Evolutionary conservation across 1,140 invertebrate genomes (phyloP).

Genomic region (Drosophila kanapiae): DNA sequence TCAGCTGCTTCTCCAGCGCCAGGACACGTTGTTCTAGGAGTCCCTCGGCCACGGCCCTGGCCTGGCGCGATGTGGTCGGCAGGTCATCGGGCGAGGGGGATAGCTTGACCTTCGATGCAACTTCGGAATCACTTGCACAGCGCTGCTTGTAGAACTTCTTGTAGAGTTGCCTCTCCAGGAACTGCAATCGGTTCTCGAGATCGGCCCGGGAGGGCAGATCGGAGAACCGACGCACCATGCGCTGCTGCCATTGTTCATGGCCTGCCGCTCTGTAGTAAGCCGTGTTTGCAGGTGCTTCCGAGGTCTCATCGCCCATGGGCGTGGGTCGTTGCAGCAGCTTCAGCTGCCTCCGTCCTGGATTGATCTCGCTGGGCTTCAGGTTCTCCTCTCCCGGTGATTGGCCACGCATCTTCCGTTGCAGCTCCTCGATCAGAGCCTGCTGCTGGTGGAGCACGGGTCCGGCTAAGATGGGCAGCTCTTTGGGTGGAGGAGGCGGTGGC

Average conservation of each 20-base stretch:
- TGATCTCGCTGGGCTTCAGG: slow-evolving; percentile 73
- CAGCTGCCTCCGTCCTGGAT: slow-evolving; percentile 56
- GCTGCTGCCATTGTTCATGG: slow-evolving; percentile 73
- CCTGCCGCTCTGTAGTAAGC: slow-evolving; percentile 82
- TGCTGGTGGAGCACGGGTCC: slow-evolving; percentile 54
- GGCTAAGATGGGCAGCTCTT: slow-evolving; percentile 16
- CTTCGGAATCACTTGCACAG: slow-evolving; percentile 85
- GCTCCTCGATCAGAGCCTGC: slow-evolving; percentile 73
- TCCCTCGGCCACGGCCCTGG: slow-evolving; percentile 41
- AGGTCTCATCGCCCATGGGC: slow-evolving; percentile 81
- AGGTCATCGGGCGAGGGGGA: slow-evolving; percentile 40
- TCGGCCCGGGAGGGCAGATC: slow-evolving; percentile 82
- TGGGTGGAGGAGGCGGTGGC: slow-evolving; percentile 49
- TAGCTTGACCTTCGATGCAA: slow-evolving; percentile 70
- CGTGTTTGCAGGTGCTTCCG: slow-evolving; percentile 84
- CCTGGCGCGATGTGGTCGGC: slow-evolving; percentile 70
- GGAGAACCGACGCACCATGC: slow-evolving; percentile 84
- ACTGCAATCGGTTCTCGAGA: slow-evolving; percentile 84
- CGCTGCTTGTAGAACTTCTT: slow-evolving; percentile 84
- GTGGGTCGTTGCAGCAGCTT: slow-evolving; percentile 62
- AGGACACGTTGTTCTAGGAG: slow-evolving; percentile 72
- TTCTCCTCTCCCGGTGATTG: slow-evolving; percentile 72
- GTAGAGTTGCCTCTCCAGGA: slow-evolving; percentile 82
- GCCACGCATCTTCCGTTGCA: slow-evolving; percentile 70
- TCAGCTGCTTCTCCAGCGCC: slow-evolving; percentile 79